These are phyloP conservation scores for Drosophila pallidifrons DNA, from an alignment of 1,140 invertebrate species.

Conservation along the genomic window DNA sequence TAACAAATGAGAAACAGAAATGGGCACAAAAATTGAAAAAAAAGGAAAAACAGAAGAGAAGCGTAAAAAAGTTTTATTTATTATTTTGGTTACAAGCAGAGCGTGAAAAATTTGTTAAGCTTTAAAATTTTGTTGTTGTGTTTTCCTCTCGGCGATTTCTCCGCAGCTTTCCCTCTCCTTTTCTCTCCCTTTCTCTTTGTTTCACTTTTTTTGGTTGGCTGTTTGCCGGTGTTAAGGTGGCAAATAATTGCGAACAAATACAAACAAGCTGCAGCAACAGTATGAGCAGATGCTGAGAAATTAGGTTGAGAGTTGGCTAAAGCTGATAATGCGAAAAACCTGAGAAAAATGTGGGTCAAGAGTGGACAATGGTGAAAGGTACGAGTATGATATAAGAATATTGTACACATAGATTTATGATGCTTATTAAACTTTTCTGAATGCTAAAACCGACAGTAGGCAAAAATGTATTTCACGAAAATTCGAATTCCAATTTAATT, in stretches of 20 bases:
- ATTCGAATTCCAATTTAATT: no score
- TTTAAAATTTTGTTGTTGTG: conserved; percentile 59
- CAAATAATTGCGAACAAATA: conserved; percentile 69
- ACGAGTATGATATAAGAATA: background rate
- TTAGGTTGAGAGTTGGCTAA: conserved; percentile 19
- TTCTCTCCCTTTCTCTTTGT: background rate
- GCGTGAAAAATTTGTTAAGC: conserved; percentile 70
- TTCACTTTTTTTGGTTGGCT: background rate
- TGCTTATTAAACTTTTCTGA: background rate
- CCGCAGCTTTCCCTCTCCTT: background rate
- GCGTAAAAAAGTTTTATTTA: conserved; percentile 64
- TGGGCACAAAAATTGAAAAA: conserved; percentile 69
- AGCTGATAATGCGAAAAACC: conserved; percentile 25
- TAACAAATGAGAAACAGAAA: conserved; percentile 67
- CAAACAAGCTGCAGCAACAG: conserved; percentile 41
- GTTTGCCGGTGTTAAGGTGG: conserved; percentile 38
- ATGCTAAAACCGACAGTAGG: background rate
- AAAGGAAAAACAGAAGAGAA: conserved; percentile 11
- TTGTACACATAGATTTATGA: background rate
- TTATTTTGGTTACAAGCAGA: conserved; percentile 59
- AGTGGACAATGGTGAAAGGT: conserved; percentile 10
- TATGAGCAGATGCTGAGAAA: conserved; percentile 24
- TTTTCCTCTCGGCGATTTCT: background rate
- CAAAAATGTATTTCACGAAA: no score
- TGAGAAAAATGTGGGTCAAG: conserved; percentile 31